These are phyloP conservation scores for Siderastrea siderea DNA, from an alignment of 92 coral and sea anemone species.

Conservation along the genomic window DNA sequence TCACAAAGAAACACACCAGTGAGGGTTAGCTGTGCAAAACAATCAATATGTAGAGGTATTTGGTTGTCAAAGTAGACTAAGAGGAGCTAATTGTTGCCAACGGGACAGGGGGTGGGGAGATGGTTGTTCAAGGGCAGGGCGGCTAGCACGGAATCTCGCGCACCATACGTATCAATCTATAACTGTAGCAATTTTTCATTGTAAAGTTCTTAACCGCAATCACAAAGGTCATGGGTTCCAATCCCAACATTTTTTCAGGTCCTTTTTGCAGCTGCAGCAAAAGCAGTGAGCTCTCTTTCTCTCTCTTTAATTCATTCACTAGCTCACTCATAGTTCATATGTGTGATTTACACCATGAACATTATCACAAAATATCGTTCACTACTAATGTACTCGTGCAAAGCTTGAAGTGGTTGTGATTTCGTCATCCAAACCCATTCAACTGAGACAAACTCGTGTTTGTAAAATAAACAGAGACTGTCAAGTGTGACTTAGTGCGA, in stretches of 20 bases:
- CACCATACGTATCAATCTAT: not conserved
- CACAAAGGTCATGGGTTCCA: too few species aligned
- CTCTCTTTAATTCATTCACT: not conserved
- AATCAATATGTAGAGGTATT: not conserved
- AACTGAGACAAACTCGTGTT: constrained; percentile 31
- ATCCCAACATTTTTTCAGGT: too few species aligned
- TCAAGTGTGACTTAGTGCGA: constrained; percentile 54
- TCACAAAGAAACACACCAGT: not conserved
- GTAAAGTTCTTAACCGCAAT: not conserved
- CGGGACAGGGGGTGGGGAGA: constrained; percentile 27
- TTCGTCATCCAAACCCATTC: constrained; percentile 27
- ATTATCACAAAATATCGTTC: not conserved
- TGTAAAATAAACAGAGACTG: constrained; percentile 48
- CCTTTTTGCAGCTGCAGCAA: not conserved
- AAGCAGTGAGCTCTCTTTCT: not conserved
- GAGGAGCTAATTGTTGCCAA: not conserved
- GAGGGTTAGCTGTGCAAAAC: not conserved
- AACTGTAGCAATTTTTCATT: not conserved
- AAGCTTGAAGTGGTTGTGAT: not conserved
- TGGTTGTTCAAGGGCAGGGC: not conserved
- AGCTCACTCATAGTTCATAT: too few species aligned
- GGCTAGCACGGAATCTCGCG: not conserved
- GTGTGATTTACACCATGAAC: too few species aligned
- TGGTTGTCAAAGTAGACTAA: not conserved
- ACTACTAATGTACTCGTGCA: not conserved